phyloP scores from a whole-genome alignment of 2,888 invertebrate species.

The Lissocephala sabroskyi region DNA sequence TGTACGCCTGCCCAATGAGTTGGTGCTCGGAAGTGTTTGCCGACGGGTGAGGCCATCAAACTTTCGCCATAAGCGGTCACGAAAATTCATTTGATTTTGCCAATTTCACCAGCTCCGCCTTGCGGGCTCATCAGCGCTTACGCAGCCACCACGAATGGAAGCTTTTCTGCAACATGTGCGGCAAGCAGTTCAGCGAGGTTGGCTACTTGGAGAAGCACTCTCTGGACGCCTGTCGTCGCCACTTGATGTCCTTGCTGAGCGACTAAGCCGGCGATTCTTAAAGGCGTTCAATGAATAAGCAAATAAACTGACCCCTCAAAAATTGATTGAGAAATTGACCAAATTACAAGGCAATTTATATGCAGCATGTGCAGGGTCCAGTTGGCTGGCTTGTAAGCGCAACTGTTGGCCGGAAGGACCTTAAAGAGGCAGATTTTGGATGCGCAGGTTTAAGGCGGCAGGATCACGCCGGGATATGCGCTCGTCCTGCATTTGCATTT shows the following conservation, averaged over 20 bases:
- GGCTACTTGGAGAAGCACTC: slow-evolving; percentile 22
- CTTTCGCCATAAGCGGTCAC: too few species aligned
- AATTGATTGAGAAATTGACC: not conserved
- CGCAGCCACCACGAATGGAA: slow-evolving; percentile 4
- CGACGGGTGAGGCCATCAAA: slow-evolving; percentile 32
- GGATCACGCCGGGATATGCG: too few species aligned
- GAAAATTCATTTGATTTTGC: slow-evolving; percentile 30
- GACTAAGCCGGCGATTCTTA: slow-evolving; percentile 3
- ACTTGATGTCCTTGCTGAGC: slow-evolving; percentile 22
- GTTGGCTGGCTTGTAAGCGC: too few species aligned
- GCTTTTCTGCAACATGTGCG: slow-evolving; percentile 33
- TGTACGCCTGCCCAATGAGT: too few species aligned
- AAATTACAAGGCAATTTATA: slow-evolving; percentile 24
- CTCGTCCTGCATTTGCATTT: too few species aligned
- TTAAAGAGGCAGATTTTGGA: too few species aligned
- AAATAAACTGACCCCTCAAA: too few species aligned
- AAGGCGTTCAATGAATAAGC: too few species aligned
- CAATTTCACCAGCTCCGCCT: slow-evolving; percentile 33
- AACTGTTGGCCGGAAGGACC: too few species aligned
- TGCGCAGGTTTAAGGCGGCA: too few species aligned
- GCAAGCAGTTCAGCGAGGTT: slow-evolving; percentile 15
- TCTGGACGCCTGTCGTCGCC: slow-evolving; percentile 30
- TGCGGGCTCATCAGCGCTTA: slow-evolving; percentile 15
- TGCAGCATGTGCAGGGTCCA: too few species aligned
- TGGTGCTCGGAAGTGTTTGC: slow-evolving; percentile 16